Evolutionary conservation across 2,113 vertebrate genomes (phyloP).

Genomic region (Nycticebus coucang): DNA sequence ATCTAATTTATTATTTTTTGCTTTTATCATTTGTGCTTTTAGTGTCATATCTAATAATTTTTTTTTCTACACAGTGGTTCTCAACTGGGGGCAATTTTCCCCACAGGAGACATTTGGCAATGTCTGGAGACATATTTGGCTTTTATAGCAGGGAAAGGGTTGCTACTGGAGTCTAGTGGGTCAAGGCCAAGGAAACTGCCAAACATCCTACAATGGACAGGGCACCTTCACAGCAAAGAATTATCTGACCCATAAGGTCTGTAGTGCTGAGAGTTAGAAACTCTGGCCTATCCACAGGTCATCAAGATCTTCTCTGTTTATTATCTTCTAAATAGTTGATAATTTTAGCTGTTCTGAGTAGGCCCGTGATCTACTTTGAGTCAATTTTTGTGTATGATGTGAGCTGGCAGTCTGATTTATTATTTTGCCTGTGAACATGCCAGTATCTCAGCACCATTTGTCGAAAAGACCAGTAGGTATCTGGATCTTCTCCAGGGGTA

Average conservation of each 20-base stretch:
- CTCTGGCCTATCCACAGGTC: not conserved
- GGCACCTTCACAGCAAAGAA: not conserved
- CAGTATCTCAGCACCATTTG: not conserved
- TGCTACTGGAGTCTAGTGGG: not conserved
- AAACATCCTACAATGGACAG: not conserved
- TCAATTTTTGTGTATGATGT: not conserved
- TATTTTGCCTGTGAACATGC: not conserved
- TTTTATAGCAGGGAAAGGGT: not conserved
- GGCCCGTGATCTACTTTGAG: not conserved
- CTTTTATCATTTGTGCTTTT: slow-evolving; percentile 23
- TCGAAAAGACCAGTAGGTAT: not conserved
- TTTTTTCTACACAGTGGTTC: not conserved
- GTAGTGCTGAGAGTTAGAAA: not conserved
- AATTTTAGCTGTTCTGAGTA: not conserved
- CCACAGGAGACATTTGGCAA: not conserved
- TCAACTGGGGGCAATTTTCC: not conserved
- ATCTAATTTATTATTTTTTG: not conserved
- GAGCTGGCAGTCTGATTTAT: not conserved
- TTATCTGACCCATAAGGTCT: no score
- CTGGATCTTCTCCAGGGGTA: no score
- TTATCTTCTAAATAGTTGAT: not conserved
- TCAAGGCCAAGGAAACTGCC: not conserved
- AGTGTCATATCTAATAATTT: not conserved
- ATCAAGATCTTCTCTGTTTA: not conserved
- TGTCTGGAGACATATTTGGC: not conserved